Conservation (phyloP, 2,888 invertebrate species). For the Synergus laeviventris region DNA sequence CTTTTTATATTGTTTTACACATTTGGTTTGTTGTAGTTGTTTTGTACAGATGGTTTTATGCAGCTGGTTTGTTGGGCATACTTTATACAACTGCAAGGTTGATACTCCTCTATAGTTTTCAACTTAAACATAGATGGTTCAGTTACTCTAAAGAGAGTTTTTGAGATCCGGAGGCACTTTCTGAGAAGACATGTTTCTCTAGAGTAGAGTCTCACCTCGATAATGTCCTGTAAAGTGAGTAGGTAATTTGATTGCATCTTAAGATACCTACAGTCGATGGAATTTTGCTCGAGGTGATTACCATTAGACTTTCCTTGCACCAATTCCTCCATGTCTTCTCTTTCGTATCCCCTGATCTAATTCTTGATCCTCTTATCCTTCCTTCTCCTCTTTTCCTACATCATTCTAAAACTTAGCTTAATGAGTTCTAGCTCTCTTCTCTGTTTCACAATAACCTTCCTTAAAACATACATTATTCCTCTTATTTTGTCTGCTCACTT, state of each 20-base stretch:
- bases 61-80: no score
- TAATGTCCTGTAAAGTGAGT: slow-evolving; percentile 72
- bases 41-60: no score
- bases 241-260: slow-evolving; percentile 71
- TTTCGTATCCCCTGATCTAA: slow-evolving; percentile 25
- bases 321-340: slow-evolving; percentile 31
- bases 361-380: slow-evolving; percentile 20
- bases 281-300: slow-evolving; percentile 33
- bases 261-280: slow-evolving; percentile 62
- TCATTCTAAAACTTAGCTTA: not conserved
- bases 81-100: no score
- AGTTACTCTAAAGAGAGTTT: not conserved
- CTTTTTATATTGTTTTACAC: not conserved
- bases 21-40: not conserved
- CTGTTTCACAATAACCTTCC: not conserved
- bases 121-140: no score
- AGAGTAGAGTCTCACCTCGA: slow-evolving; percentile 59
- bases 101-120: no score
- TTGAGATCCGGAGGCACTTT: not conserved
- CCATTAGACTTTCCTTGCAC: slow-evolving; percentile 32
- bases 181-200: not conserved
- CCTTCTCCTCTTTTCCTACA: not conserved
- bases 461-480: not conserved
- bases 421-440: not conserved
- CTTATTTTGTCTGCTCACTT: not conserved